Conservation (phyloP, 2,113 vertebrate genomes). For the Aldabrachelys gigantea region DNA sequence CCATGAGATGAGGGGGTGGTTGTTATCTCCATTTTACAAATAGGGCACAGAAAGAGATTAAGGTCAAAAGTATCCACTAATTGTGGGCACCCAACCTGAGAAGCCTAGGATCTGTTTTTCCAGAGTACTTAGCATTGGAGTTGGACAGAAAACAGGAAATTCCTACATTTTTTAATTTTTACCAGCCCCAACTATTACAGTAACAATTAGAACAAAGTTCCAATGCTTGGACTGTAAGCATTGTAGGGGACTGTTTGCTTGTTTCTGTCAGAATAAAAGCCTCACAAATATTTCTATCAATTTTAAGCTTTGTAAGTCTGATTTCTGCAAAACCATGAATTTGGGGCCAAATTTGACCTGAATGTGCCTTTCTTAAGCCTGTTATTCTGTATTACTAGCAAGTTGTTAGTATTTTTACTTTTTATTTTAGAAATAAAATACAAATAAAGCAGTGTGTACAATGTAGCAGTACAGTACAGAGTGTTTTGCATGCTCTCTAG, state of each 20-base stretch:
- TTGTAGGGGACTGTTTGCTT: not conserved
- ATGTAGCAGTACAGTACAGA: not conserved
- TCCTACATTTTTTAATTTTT: not conserved
- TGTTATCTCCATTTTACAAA: not conserved
- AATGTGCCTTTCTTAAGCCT: not conserved
- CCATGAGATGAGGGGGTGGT: not conserved
- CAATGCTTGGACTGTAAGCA: not conserved
- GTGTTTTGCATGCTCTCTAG: not conserved
- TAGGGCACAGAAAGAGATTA: not conserved
- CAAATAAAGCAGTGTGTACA: not conserved
- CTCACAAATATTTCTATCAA: not conserved
- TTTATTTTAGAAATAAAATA: conserved; percentile 26
- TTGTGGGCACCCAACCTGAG: not conserved
- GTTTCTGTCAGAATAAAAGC: not conserved
- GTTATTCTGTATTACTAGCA: conserved; percentile 15
- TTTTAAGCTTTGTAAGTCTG: too few relatives aligned
- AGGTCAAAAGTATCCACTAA: not conserved
- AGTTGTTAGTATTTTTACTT: conserved; percentile 9
- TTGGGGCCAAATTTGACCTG: not conserved
- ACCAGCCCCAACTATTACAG: not conserved
- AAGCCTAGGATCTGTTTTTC: not conserved
- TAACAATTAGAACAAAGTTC: not conserved
- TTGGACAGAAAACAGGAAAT: not conserved
- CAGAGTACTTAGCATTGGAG: not conserved
- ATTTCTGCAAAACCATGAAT: not conserved